Conservation (phyloP, 37 sponge, comb jelly and placozoan species). For the Aplysina aerophoba region DNA sequence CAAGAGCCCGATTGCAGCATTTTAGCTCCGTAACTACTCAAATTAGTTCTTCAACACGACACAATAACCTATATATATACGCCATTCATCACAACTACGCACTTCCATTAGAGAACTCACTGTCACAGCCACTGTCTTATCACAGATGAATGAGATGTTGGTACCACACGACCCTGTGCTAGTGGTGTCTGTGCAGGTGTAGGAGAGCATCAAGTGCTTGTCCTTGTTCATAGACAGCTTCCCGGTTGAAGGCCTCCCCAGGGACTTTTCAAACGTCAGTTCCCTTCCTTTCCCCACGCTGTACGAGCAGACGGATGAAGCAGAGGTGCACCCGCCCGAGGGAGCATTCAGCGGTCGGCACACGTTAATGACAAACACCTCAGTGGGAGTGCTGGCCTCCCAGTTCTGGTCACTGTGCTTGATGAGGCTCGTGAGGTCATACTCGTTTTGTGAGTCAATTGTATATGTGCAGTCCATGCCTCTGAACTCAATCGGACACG, state of each 20-base stretch:
- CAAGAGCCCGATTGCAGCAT: too few relatives aligned
- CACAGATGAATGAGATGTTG: constrained; percentile 28
- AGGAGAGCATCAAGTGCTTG: not conserved
- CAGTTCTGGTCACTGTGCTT: constrained; percentile 39
- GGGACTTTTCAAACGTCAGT: not conserved
- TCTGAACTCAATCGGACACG: constrained; percentile 66
- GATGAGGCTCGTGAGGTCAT: constrained; percentile 54
- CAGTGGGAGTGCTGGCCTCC: constrained; percentile 41
- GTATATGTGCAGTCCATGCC: constrained; percentile 50
- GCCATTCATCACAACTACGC: too few relatives aligned
- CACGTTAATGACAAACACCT: constrained; percentile 65
- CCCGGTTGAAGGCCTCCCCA: constrained; percentile 11
- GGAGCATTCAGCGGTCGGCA: constrained; percentile 63
- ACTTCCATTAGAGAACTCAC: constrained; percentile 12
- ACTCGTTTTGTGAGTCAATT: not conserved
- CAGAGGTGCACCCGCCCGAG: not conserved
- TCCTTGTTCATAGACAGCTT: not conserved
- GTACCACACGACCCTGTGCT: not conserved
- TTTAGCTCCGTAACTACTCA: too few relatives aligned
- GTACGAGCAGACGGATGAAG: constrained; percentile 7
- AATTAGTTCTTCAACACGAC: too few relatives aligned
- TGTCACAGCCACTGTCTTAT: not conserved
- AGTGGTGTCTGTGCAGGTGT: not conserved
- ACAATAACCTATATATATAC: too few relatives aligned
- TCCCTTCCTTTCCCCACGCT: not conserved